A percentile compares a stretch with the other conserved stretches of the same genome.
phyloP scores from a whole-genome alignment of 2,888 invertebrate species.

The Sinelater perroti region DNA sequence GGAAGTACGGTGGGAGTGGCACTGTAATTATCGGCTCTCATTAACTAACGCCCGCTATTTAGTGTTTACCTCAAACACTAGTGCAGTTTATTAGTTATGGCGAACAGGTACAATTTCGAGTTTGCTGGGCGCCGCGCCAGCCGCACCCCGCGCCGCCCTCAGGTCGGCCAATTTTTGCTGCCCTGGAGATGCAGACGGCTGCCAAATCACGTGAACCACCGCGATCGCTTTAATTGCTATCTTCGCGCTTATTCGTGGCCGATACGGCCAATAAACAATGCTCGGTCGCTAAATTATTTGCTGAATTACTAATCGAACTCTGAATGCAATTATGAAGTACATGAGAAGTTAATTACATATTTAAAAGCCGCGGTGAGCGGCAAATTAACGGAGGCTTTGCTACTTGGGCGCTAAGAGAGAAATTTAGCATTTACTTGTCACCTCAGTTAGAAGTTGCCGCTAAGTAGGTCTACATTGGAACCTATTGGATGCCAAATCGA shows the following conservation, averaged over 20 bases:
- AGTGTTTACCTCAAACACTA: slow-evolving; percentile 39
- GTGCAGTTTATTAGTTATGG: slow-evolving; percentile 30
- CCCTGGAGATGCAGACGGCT: not conserved
- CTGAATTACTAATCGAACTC: slow-evolving; percentile 20
- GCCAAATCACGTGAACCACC: too few species aligned
- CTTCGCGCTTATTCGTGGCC: slow-evolving; percentile 2
- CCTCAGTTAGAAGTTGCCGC: too few species aligned
- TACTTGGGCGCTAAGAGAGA: too few species aligned
- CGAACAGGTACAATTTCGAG: slow-evolving; percentile 25
- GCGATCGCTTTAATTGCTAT: slow-evolving; percentile 3
- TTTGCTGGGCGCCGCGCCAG: slow-evolving; percentile 11
- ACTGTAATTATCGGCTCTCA: slow-evolving; percentile 51
- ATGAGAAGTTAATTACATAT: slow-evolving; percentile 26
- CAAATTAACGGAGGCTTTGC: too few species aligned
- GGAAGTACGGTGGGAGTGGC: slow-evolving; percentile 51
- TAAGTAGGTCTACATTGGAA: too few species aligned
- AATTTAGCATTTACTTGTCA: too few species aligned
- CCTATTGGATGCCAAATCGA: too few species aligned
- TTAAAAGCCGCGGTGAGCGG: slow-evolving; percentile 14
- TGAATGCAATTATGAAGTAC: slow-evolving; percentile 26
- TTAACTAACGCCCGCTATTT: slow-evolving; percentile 44
- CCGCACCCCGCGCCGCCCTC: too few species aligned
- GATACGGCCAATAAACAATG: slow-evolving; percentile 16
- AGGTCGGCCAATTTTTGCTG: too few species aligned
- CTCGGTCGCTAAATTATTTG: slow-evolving; percentile 19